phyloP scores from a whole-genome alignment of 1,140 invertebrate genomes.

The Apolygus lucorum region DNA sequence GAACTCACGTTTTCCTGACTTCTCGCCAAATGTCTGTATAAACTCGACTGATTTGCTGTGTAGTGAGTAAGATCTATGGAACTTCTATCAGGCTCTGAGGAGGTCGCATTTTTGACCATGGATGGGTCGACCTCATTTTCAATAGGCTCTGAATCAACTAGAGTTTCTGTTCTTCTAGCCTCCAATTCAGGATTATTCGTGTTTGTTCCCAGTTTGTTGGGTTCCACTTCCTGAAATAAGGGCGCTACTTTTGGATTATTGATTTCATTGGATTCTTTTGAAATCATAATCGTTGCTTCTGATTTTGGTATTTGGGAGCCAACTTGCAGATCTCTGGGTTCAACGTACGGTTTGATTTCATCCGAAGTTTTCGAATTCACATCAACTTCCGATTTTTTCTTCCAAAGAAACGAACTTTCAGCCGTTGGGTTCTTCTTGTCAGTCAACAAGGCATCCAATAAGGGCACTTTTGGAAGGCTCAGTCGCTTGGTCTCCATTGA shows the following conservation, averaged over 20 bases:
- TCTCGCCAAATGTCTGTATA: not conserved
- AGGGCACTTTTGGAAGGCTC: not conserved
- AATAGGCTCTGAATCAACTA: no score
- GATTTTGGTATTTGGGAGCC: not conserved
- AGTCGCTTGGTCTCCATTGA: not conserved
- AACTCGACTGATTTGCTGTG: not conserved
- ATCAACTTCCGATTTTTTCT: not conserved
- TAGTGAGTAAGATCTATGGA: not conserved
- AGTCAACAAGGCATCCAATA: not conserved
- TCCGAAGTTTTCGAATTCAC: no score
- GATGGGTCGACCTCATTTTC: not conserved
- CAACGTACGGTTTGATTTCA: not conserved
- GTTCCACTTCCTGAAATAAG: not conserved
- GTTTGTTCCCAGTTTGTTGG: not conserved
- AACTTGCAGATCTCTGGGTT: not conserved
- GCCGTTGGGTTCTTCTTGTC: not conserved
- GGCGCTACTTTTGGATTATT: no score
- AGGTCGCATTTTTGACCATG: no score
- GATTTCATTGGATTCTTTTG: no score
- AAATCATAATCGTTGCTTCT: not conserved
- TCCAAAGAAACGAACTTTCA: slow-evolving; percentile 12
- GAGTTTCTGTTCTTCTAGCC: not conserved
- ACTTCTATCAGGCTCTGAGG: not conserved
- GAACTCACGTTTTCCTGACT: not conserved
- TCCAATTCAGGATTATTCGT: not conserved